A percentile compares a stretch with the other conserved stretches of the same genome.
Evolutionary conservation across 2,113 vertebrate species (phyloP).

Genomic region (Ammodytes marinus): DNA sequence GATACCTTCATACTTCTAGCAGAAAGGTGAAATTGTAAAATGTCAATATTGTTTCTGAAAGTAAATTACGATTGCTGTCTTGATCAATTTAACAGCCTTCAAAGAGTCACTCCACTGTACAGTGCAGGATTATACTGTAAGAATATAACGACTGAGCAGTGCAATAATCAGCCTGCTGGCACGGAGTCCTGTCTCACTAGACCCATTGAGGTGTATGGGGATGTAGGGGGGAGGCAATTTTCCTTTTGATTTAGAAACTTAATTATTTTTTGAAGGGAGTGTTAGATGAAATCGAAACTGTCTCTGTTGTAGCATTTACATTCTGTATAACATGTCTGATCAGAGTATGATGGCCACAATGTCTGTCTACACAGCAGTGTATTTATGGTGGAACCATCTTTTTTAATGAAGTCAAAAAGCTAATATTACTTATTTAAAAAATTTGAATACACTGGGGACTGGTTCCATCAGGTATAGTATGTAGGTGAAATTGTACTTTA

Average conservation of each 20-base stretch:
- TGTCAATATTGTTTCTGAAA: neutral
- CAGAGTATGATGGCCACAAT: neutral
- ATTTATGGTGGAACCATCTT: neutral
- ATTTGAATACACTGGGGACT: neutral
- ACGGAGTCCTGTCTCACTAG: constrained; percentile 6
- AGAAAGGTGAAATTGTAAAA: neutral
- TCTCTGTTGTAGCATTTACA: neutral
- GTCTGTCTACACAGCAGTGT: neutral
- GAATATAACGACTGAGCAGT: constrained; percentile 20
- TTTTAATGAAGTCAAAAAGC: neutral
- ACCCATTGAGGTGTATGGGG: constrained; percentile 20
- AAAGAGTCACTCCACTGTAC: neutral
- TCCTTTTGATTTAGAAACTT: constrained; percentile 29
- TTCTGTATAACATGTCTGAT: neutral
- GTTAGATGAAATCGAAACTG: constrained; percentile 28
- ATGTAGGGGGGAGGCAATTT: constrained; percentile 22
- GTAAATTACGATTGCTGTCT: neutral
- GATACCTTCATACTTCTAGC: neutral
- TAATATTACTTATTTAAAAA: neutral
- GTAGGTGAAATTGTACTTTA: neutral
- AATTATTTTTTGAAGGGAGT: neutral
- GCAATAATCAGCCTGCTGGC: constrained; percentile 19
- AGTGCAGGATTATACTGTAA: neutral
- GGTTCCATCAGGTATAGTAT: neutral
- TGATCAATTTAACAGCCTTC: constrained; percentile 7